phyloP scores from a whole-genome alignment of 1,140 invertebrate species.

The Wasmannia auropunctata region DNA sequence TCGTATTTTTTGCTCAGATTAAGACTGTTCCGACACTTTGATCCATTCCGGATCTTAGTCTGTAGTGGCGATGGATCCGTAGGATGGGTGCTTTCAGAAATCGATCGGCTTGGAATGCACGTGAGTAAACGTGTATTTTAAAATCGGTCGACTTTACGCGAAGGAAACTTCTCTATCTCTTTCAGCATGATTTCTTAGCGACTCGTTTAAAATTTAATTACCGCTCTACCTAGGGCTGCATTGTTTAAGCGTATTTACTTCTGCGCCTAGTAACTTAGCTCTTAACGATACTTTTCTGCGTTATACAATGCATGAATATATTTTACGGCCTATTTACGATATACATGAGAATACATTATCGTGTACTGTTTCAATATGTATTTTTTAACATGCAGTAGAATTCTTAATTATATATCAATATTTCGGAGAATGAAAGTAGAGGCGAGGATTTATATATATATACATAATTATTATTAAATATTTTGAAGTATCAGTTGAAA shows the following conservation, averaged over 20 bases:
- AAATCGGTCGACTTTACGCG: too few relatives aligned
- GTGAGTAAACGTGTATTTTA: constrained; percentile 87
- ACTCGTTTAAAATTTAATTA: constrained; percentile 6
- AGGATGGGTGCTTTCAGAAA: constrained; percentile 97
- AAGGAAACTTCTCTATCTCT: not conserved
- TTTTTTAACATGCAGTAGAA: not conserved
- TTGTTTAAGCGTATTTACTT: not conserved
- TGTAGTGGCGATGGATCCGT: constrained; percentile 97
- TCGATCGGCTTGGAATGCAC: constrained; percentile 96
- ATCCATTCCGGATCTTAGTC: constrained; percentile 95
- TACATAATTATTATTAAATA: constrained; percentile 5
- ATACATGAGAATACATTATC: constrained; percentile 15
- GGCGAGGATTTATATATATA: not conserved
- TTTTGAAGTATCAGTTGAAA: not conserved
- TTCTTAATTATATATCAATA: not conserved
- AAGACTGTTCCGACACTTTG: constrained; percentile 95
- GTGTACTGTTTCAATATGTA: not conserved
- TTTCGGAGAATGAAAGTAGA: not conserved
- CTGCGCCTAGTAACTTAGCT: constrained; percentile 1
- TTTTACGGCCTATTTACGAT: not conserved
- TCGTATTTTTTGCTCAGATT: constrained; percentile 85
- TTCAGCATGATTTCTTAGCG: constrained; percentile 26
- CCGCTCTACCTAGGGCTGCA: not conserved
- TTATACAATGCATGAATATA: constrained; percentile 50
- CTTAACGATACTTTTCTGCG: not conserved